phyloP scores from a whole-genome alignment of 2,113 vertebrate genomes.

The Hippolais icterina region DNA sequence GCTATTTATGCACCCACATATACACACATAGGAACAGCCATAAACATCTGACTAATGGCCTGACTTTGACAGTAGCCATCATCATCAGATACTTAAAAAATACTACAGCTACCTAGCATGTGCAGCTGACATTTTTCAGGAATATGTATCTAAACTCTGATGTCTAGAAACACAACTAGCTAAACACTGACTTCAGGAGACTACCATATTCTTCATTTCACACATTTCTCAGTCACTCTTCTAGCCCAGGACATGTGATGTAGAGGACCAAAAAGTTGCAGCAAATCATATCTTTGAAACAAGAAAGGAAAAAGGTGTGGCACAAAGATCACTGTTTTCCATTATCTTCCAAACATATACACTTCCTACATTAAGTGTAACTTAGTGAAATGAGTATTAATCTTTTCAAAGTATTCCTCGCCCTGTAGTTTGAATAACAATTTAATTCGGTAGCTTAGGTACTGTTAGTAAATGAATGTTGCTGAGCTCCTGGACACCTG shows the following conservation, averaged over 20 bases:
- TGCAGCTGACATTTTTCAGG: background rate
- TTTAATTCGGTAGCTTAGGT: background rate
- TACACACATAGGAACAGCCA: background rate
- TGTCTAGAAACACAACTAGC: background rate
- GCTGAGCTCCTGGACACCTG: background rate
- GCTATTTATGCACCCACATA: accelerated
- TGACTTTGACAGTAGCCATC: background rate
- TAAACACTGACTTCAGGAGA: background rate
- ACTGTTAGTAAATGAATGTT: background rate
- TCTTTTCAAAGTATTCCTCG: background rate
- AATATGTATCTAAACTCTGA: background rate
- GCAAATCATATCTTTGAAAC: background rate
- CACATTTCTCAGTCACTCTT: background rate
- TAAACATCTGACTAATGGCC: background rate
- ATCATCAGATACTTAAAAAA: background rate
- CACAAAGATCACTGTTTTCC: background rate
- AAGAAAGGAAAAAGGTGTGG: background rate
- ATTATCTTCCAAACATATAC: background rate
- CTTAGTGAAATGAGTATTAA: background rate
- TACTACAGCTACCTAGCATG: background rate
- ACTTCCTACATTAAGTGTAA: background rate
- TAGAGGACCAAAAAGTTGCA: background rate
- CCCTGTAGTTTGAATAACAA: background rate
- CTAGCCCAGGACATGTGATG: background rate
- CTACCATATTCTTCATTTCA: background rate